Base-by-base conservation (phyloP, 2,113 vertebrate genomes). In the Lota lota region DNA sequence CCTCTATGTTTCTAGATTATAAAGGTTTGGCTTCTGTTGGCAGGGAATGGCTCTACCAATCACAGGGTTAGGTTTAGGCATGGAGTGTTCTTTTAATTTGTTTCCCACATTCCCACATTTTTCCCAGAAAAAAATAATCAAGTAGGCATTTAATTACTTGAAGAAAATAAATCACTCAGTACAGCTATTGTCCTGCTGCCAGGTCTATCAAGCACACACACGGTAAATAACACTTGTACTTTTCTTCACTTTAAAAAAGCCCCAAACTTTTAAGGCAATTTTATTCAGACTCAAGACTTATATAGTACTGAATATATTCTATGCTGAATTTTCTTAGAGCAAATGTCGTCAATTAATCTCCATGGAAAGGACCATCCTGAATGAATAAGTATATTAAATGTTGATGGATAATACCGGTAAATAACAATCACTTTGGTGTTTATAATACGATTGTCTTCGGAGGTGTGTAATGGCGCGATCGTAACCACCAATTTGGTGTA, bases 121-220 rank as follows among this genome's bases (percentile, higher is more conserved):
- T 83, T 73, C 70, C 68, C 40, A 2, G 73, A 73, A 79, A 85
- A 79, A 88, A 91, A 84, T 79, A 82, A 89, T 90, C 85, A 91
- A 92, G 87, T 89, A 88, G 80, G 83, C 89, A 87, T 92, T 91
- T 90, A 91, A 91, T 91, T 91, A 87, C 87, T 91, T 83, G 64
- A 88, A 87, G 86, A 83, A 91, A 90, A 86, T 83, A 88, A 91
- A 90, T 90, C 83, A 83, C 85, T 82, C 90, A 79, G 85, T 75
- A 76, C 80, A 81, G 82, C 79, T 78, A 77, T 83, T 88, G 84
- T 83, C 63, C 77, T 78, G 72, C 73, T 86, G 87, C 85, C 84
- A 90, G 87, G 77, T 88, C 77, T 77, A 67, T 82, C 80, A 28
- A 28, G 28, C 28, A 28, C 28, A 83, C 83, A 80, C 72, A 77